Conservation (phyloP, 2,797 vertebrate genomes). For the Acridotheres tristis region DNA sequence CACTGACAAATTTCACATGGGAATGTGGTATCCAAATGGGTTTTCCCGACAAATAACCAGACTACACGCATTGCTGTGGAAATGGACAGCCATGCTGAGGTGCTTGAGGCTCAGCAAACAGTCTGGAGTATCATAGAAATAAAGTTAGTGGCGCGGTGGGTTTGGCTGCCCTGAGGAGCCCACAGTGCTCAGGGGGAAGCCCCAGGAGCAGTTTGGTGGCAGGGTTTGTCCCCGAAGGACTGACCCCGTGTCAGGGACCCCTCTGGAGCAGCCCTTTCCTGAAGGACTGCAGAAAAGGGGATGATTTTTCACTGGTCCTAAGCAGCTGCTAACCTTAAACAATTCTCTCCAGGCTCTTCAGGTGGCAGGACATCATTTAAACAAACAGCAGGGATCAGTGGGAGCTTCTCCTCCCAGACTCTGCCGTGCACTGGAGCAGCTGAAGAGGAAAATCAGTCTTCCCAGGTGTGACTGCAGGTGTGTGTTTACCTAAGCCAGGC, state of each 20-base stretch:
- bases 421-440: not conserved
- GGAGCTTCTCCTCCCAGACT: not conserved
- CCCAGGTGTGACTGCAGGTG: not conserved
- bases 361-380: not conserved
- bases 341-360: not conserved
- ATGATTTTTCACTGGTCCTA: not conserved
- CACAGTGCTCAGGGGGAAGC: fast-evolving
- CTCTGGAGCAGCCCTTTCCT: not conserved
- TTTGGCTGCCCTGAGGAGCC: not conserved
- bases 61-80: not conserved
- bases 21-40: not conserved
- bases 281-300: not conserved
- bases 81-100: not conserved
- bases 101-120: not conserved
- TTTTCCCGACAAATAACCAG: not conserved
- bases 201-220: not conserved
- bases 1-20: not conserved
- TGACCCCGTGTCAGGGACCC: not conserved
- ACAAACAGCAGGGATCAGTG: not conserved
- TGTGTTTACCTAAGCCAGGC: not conserved
- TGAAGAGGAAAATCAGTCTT: not conserved
- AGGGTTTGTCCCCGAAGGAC: not conserved
- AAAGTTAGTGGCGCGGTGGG: fast-evolving
- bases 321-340: not conserved
- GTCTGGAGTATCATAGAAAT: too few species aligned